Base-by-base conservation (phyloP, 1,140 invertebrate species). In the Dendrolimus kikuchii region DNA sequence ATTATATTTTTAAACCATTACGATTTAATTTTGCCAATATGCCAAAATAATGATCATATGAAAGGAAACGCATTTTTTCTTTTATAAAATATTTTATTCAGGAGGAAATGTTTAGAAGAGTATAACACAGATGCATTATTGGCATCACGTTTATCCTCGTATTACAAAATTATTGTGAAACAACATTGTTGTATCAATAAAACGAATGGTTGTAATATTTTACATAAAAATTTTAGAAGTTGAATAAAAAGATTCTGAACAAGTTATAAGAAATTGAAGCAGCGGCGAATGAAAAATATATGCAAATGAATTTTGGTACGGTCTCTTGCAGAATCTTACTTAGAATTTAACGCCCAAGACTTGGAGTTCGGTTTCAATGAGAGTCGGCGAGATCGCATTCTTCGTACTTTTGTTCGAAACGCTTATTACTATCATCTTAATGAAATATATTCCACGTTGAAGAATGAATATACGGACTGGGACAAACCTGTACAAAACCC, bases 391-490 rank as follows among this genome's bases (percentile, higher is more conserved):
- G 95, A 96, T 82, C 89, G 94, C 46, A 95, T 96, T 62, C 88
- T 96, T 63, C 90, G 95, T 54, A 97, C 95, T 7, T 96, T 95
- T 84, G 95, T 96, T 46, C 90, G 95, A 42, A 97, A 97, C 80
- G 92, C 94, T 43, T 97, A 96, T 81, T 92, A 93, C 66, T 96
- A 94, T 82, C 95, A 96, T 87, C 89, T 96, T 52, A 95, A 96
- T 83, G 95, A 96, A 84, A 96, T 96, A 68, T 96, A 94, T 87
- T 95, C 95, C 10, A 95, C 95, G 38, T 88, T 97, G 49, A 94
- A 95, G 82, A 97, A 97, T 78, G 95, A 97, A 77, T 97, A 97
- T 84, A 97, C 95, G 46, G 95, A 97, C 77, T 97, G 95, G 95
- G 95, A 96, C 74, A 90, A 92, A 64, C 90, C 94, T 59, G 81